These are phyloP conservation scores for Daktulosphaira vitifoliae DNA, from an alignment of 1,140 invertebrate genomes.

Conservation along the genomic window DNA sequence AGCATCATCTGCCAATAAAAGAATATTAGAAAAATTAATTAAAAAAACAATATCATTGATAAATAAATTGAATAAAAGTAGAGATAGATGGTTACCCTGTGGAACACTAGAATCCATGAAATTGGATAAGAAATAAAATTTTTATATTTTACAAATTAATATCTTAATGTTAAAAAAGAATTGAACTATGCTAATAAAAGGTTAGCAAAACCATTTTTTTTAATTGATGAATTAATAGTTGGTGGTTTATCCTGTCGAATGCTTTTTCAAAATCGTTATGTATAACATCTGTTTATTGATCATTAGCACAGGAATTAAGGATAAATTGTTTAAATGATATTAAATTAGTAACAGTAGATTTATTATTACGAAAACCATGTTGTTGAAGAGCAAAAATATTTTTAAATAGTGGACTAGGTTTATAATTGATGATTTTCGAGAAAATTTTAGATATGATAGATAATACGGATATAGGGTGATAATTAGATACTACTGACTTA, in stretches of 20 bases:
- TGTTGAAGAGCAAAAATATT: neutral
- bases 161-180: neutral
- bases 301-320: neutral
- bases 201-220: neutral
- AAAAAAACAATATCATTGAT: neutral
- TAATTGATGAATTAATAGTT: neutral
- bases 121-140: slow-evolving; percentile 6
- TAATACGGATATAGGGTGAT: neutral
- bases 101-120: neutral
- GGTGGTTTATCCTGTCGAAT: neutral
- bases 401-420: neutral
- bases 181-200: neutral
- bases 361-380: slow-evolving; percentile 18
- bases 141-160: slow-evolving; percentile 11
- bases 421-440: neutral
- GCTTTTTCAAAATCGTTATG: slow-evolving; percentile 3
- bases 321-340: neutral
- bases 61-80: slow-evolving; percentile 2
- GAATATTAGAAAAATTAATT: neutral
- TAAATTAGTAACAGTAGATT: slow-evolving; percentile 15
- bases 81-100: neutral
- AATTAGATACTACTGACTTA: neutral
- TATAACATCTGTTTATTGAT: slow-evolving; percentile 2
- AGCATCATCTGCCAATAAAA: slow-evolving; percentile 11
- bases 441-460: neutral